Percentiles rank a stretch among this genome's conserved stretches.
phyloP scores from a whole-genome alignment of 2,797 vertebrate genomes.

The Gouania willdenowi region DNA sequence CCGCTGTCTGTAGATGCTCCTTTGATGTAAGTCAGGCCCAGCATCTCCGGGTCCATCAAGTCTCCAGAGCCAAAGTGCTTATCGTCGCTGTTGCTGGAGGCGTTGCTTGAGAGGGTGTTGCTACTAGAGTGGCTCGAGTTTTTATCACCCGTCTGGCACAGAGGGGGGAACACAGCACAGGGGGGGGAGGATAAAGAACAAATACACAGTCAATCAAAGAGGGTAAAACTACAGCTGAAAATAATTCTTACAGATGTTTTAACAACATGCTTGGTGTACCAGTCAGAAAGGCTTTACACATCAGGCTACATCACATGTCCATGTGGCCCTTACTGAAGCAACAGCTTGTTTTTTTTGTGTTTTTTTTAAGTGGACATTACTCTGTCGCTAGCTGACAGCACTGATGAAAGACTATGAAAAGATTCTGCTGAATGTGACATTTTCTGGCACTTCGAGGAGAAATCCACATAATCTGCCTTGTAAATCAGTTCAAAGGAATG shows the following conservation, averaged over 20 bases:
- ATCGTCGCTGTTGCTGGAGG: slow-evolving; percentile 93
- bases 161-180: not conserved
- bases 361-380: not conserved
- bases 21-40: slow-evolving; percentile 91
- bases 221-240: slow-evolving; percentile 28
- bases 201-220: slow-evolving; percentile 15
- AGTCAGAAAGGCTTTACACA: slow-evolving; percentile 10
- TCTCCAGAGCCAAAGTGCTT: slow-evolving; percentile 94
- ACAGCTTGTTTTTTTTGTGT: slow-evolving; percentile 23
- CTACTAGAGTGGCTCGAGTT: slow-evolving; percentile 94
- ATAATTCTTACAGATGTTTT: slow-evolving; percentile 27
- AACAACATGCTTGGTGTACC: not conserved
- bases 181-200: slow-evolving; percentile 13
- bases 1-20: slow-evolving; percentile 95
- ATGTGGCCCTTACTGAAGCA: slow-evolving; percentile 9
- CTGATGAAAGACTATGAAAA: slow-evolving; percentile 1
- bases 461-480: not conserved
- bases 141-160: slow-evolving; percentile 84
- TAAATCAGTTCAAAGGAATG: not conserved
- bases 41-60: slow-evolving; percentile 89
- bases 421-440: slow-evolving; percentile 1
- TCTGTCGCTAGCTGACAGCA: not conserved
- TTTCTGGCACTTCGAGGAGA: not conserved
- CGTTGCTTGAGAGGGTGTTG: slow-evolving; percentile 91
- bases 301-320: slow-evolving; percentile 9